Evolutionary conservation across 2,113 vertebrate genomes (phyloP).

Genomic region (Nymphicus hollandicus): DNA sequence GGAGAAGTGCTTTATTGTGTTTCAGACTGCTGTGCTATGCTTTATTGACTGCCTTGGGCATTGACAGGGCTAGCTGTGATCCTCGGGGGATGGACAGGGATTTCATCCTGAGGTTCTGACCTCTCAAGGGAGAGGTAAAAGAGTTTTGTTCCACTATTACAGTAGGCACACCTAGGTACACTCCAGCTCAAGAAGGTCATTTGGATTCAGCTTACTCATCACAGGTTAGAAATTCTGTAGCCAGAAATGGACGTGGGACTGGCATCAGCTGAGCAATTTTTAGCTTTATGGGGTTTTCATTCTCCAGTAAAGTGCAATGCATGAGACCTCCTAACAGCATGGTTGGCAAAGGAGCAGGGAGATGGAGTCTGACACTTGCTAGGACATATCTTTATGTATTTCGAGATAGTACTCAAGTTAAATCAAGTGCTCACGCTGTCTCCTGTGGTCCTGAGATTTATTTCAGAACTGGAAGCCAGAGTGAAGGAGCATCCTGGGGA

Average conservation of each 20-base stretch:
- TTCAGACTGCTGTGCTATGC: not conserved
- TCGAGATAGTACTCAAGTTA: not conserved
- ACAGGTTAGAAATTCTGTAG: not conserved
- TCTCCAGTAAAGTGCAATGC: not conserved
- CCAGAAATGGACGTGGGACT: not conserved
- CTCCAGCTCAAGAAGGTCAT: not conserved
- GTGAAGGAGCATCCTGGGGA: not conserved
- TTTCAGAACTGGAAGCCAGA: slow-evolving; percentile 35
- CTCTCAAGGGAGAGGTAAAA: not conserved
- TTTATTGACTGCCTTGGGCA: not conserved
- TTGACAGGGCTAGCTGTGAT: not conserved
- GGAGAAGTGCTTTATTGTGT: not conserved
- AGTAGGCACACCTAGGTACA: not conserved
- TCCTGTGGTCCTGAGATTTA: not conserved
- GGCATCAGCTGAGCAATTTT: not conserved
- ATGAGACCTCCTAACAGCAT: not conserved
- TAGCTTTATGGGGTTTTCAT: not conserved
- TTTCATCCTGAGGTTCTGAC: not conserved
- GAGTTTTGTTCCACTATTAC: not conserved
- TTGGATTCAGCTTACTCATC: not conserved
- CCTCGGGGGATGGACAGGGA: not conserved
- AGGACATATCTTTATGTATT: not conserved
- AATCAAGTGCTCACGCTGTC: not conserved
- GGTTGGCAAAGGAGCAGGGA: not conserved
- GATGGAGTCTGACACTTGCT: not conserved